Base-by-base conservation (phyloP, 2,888 invertebrate species). In the Ormyrus thymus region DNA sequence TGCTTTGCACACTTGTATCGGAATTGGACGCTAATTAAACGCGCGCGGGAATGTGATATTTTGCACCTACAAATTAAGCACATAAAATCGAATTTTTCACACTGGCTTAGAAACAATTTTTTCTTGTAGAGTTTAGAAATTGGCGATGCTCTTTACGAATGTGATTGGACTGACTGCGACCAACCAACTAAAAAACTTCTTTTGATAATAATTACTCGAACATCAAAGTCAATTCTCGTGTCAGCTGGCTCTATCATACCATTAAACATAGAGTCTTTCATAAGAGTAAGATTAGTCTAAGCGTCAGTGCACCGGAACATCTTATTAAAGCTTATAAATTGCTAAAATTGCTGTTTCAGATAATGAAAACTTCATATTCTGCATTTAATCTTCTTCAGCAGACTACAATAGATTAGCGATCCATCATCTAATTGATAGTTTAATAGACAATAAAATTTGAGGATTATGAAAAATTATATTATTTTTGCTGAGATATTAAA, bases 301-400 rank as follows among this genome's bases (percentile, higher is more conserved):
- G 3, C n/a, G 13, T 56, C 8, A 29, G 29, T 29, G 29, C 29
- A 29, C 29, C 29, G 29, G 29, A 29, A 29, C 29, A 3, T 29
- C 1, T 29, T 29, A 29, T 29, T 29, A 29, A 29, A 29, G 1
- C 1, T 13, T 70, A 71, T 13, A 50, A 29, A 10, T 50, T 11
- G 56, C 1, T 15, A 48, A 13, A 43, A 58, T 50, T 13, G 59
- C 6, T 55, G 50, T 66, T 79, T 73, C 7, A 75, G 79, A 79
- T 71, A n/a, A 70, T 75, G 64, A 70, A 75, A 61, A 70, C 65
- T 1, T 71, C 75, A 11, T 79, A 75, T 50, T 75, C 70, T 15
- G 70, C 75, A 45, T 75, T 79, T 61, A 79, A 79, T 79, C 53
- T 79, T 61, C 75, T 79, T 45, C 74, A 75, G 61, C 74, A 61